Percentiles rank a stretch among this genome's conserved stretches.
These are phyloP conservation scores for Druon quercuslanigerum DNA, from an alignment of 1,140 invertebrate species.

Conservation along the genomic window DNA sequence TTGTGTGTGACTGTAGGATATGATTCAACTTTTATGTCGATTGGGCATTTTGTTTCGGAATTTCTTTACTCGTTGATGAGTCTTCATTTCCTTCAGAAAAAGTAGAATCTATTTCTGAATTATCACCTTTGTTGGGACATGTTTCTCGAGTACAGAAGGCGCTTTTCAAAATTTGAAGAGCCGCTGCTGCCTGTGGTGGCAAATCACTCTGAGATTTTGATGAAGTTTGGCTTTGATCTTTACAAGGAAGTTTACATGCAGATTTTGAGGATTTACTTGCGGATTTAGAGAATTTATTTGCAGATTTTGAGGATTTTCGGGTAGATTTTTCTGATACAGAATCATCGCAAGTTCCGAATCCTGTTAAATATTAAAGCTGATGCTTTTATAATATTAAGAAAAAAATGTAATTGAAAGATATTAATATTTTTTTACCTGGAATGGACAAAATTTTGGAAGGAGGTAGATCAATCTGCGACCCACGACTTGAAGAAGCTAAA, in stretches of 20 bases:
- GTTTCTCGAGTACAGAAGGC: constrained; percentile 51
- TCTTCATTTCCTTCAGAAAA: not conserved
- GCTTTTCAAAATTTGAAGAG: constrained; percentile 49
- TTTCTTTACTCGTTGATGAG: no score
- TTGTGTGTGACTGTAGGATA: no score
- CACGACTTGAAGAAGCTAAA: not conserved
- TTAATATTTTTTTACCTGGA: constrained; percentile 36
- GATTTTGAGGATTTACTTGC: not conserved
- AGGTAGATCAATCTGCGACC: constrained; percentile 30
- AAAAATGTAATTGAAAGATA: not conserved
- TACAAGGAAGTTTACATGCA: not conserved
- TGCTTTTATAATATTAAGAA: no score
- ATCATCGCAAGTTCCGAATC: no score
- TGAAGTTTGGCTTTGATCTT: not conserved
- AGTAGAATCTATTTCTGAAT: not conserved
- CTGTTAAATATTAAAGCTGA: no score
- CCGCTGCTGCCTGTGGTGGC: constrained; percentile 30
- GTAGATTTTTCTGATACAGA: no score
- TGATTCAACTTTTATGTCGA: no score
- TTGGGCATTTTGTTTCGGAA: no score
- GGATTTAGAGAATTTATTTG: no score
- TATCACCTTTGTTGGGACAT: constrained; percentile 16
- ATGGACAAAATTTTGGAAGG: constrained; percentile 40
- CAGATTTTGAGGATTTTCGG: no score
- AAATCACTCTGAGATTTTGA: constrained; percentile 16